Evolutionary conservation across 2,797 vertebrate species (phyloP).

Genomic region (Dallia pectoralis): DNA sequence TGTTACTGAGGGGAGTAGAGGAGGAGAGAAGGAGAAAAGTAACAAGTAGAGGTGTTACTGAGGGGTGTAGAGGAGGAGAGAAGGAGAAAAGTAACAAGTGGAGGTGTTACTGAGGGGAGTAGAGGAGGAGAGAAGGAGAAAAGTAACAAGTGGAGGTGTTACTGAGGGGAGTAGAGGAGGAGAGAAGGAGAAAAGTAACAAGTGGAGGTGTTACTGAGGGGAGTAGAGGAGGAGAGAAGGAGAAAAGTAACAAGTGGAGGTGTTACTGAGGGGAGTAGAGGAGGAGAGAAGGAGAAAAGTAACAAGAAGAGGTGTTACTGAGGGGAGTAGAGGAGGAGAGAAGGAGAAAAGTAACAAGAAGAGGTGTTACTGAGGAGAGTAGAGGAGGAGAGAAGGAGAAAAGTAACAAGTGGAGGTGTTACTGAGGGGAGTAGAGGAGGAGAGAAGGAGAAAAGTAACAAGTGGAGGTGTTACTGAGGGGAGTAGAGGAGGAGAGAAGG

Average conservation of each 20-base stretch:
- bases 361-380: too few species aligned
- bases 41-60: background rate
- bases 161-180: background rate
- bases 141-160: background rate
- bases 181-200: slow-evolving; percentile 8
- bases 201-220: slow-evolving; percentile 19
- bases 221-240: background rate
- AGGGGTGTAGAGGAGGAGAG: slow-evolving; percentile 2
- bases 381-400: slow-evolving; percentile 34
- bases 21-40: background rate
- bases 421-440: background rate
- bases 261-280: too few species aligned
- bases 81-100: too few species aligned
- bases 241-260: too few species aligned
- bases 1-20: too few species aligned
- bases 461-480: slow-evolving; percentile 19
- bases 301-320: background rate
- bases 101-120: too few species aligned
- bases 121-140: slow-evolving; percentile 34
- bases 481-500: background rate
- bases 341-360: too few species aligned
- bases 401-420: background rate
- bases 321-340: slow-evolving; percentile 4
- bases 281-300: background rate
- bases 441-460: slow-evolving; percentile 8